These are phyloP conservation scores for Cephalopachus bancanus DNA, from an alignment of 2,797 vertebrate genomes.

Conservation along the genomic window DNA sequence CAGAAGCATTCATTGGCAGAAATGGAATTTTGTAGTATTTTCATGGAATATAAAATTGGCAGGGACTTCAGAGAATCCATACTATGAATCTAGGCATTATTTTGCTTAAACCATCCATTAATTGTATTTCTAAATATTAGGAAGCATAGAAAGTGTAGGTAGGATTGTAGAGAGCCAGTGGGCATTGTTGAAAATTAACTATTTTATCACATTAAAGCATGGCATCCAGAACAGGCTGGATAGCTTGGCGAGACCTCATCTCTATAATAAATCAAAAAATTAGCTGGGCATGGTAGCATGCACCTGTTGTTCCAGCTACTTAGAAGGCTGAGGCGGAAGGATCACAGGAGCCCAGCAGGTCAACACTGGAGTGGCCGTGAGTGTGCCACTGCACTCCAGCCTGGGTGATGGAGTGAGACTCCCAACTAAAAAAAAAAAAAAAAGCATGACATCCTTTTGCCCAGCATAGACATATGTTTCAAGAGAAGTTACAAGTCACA, in stretches of 20 bases:
- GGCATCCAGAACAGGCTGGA: too few species aligned
- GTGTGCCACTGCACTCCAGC: too few species aligned
- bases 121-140: conserved; percentile 52
- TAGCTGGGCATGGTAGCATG: too few species aligned
- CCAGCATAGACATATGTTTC: conserved; percentile 33
- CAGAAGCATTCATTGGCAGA: conserved; percentile 63
- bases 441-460: background rate
- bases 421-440: too few species aligned
- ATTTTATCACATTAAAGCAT: background rate
- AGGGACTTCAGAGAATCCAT: conserved; percentile 30
- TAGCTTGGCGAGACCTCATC: too few species aligned
- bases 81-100: conserved; percentile 45
- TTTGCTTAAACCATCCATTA: conserved; percentile 10
- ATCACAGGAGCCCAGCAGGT: too few species aligned
- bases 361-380: too few species aligned
- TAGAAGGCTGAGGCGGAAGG: too few species aligned
- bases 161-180: background rate
- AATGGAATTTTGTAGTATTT: conserved; percentile 62
- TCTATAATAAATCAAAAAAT: too few species aligned
- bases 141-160: background rate
- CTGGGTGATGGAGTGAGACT: too few species aligned
- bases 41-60: conserved; percentile 56
- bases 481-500: conserved; percentile 37
- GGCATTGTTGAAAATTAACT: conserved; percentile 40
- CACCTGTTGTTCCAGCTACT: too few species aligned